Conservation (phyloP, 2,797 vertebrate species). For the Anisognathus igniventris region DNA sequence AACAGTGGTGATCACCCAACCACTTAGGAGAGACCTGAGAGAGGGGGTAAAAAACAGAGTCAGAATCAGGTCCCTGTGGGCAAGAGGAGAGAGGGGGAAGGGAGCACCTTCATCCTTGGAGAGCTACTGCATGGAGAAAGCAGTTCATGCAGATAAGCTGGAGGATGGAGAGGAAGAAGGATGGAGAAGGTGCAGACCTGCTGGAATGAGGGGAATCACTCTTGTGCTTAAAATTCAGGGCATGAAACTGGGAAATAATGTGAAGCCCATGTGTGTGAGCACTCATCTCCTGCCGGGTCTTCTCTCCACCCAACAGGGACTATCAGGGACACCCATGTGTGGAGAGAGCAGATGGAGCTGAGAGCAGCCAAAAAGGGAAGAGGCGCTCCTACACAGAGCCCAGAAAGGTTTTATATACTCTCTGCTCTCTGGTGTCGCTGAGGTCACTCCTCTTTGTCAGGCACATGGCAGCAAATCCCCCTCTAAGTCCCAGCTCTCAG, state of each 20-base stretch:
- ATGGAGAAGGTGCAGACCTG: neutral
- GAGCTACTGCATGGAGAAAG: neutral
- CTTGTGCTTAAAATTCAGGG: neutral
- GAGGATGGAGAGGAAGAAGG: neutral
- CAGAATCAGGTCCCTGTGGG: neutral
- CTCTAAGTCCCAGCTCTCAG: slow-evolving; percentile 19
- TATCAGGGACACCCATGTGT: neutral
- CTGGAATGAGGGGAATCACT: neutral
- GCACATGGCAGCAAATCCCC: slow-evolving; percentile 61
- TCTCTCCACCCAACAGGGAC: neutral
- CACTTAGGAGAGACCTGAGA: neutral
- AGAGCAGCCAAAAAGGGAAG: slow-evolving; percentile 24
- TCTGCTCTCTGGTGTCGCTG: neutral
- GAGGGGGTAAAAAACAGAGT: neutral
- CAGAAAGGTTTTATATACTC: slow-evolving; percentile 1
- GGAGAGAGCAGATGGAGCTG: neutral
- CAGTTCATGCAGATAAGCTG: neutral
- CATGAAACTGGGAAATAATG: neutral
- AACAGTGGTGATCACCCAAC: neutral
- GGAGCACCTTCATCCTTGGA: neutral
- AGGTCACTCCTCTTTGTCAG: slow-evolving; percentile 57
- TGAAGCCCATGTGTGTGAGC: neutral
- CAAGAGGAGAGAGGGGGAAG: neutral
- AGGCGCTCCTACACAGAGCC: neutral
- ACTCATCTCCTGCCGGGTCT: neutral